Evolutionary conservation across 2,113 vertebrate species (phyloP), one percentile per base, ranked within the genome.

Genomic region (Alouatta palliata): DNA sequence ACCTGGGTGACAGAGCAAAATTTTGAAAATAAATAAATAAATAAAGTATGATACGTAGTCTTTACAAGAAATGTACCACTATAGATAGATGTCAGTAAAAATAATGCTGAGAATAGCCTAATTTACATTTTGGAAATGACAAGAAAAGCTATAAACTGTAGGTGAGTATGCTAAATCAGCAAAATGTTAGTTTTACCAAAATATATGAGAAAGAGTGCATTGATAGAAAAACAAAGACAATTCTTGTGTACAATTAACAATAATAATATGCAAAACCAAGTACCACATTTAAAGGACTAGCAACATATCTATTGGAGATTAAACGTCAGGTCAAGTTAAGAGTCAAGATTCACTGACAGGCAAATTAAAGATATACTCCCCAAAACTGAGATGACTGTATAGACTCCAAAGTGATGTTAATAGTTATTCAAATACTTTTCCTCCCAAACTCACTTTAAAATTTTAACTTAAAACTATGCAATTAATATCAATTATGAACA

Each of bases 221-320:
- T 88, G 43, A 64, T 8, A 81, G 37, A 64, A 92, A 94, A 93
- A 73, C 61, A 85, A 97, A 85, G 87, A 49, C 61, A 80, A 93
- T 54, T 76, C 43, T 91, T 87, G 2, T 49, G 54, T 71, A n/a
- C 58, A 37, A 70, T 83, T 93, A 96, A 92, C 71, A 40, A 92
- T 93, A 84, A 91, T 43, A 84, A 91, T 43, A 71, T 56, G 79
- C 20, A 90, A 90, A 97, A 95, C 35, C 25, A 95, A n/a, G 90
- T 87, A 90, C 19, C n/a, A 47, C 23, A 95, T 35, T 82, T 68
- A 87, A 90, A 86, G 47, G 17, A 54, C 21, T 87, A 93, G 52
- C n/a, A 92, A 71, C 54, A 0, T 81, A 81, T 40, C 82, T 82
- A 61, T 37, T 82, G 11, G 56, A 95, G 17, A 35, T 37, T 25